A percentile compares a stretch with the other conserved stretches of the same genome.
Evolutionary conservation across 2,888 invertebrate genomes (phyloP).

Genomic region (Himalopsyche tibetana): DNA sequence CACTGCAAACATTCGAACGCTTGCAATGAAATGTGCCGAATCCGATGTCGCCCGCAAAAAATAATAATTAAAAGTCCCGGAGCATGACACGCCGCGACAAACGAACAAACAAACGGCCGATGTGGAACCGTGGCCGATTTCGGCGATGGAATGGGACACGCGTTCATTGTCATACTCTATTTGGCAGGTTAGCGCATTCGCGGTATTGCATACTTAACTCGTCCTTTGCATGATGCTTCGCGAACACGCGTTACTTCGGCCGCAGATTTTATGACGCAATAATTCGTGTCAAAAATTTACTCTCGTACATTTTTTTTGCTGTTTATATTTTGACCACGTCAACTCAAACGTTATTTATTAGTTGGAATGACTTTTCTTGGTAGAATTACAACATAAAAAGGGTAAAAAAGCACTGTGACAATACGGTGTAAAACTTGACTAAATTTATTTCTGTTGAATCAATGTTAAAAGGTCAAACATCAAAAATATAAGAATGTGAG

Average conservation of each 20-base stretch:
- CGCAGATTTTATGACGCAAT: too few species aligned
- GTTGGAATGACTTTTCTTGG: not conserved
- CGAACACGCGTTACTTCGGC: too few species aligned
- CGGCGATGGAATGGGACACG: conserved; percentile 25
- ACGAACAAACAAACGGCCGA: not conserved
- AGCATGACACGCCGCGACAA: conserved; percentile 20
- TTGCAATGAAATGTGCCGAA: conserved; percentile 18
- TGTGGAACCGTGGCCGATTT: conserved; percentile 13
- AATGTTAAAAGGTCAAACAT: too few species aligned
- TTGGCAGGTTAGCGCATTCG: conserved; percentile 26
- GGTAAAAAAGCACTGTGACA: too few species aligned
- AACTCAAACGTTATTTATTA: not conserved
- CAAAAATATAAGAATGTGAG: too few species aligned
- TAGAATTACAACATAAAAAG: not conserved
- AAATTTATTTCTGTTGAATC: too few species aligned
- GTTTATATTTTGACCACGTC: too few species aligned
- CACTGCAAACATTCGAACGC: not conserved
- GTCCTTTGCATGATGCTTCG: not conserved
- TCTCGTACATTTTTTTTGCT: too few species aligned
- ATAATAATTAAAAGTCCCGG: conserved; percentile 15
- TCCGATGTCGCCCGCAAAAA: not conserved
- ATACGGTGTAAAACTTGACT: too few species aligned
- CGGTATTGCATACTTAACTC: conserved; percentile 25
- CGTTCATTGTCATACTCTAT: conserved; percentile 20
- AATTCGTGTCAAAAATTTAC: too few species aligned